Base-by-base conservation (phyloP, 2,888 invertebrate genomes). In the Drosophila stalkeri region DNA sequence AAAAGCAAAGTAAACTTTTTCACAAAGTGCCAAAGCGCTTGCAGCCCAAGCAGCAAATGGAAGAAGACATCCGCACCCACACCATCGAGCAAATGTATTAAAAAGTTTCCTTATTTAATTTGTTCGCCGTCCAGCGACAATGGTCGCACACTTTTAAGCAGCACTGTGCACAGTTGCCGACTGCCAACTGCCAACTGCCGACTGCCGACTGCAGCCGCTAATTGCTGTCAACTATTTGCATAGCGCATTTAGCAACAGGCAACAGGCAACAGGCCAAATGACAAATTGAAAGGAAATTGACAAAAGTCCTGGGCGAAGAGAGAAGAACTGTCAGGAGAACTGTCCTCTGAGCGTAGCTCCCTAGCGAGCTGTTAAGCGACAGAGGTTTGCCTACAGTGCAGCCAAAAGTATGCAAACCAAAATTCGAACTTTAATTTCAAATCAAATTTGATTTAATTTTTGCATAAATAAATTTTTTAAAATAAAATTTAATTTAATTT, bases 61-160 rank as follows among this genome's bases (percentile, higher is more conserved):
- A 66, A 75, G 59, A 5, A 0, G n/a, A 3, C 39, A 27, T 31
- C 41, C 51, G 41, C 55, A 20, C 37, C 47, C 57, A 62, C 43
- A 55, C 68, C 43, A 55, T 66, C 63, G 72, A 66, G 88, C 77
- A 80, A 88, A 88, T 82, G 89, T 82, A 82, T 86, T 88, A 80
- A 76, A 86, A 85, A 85, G 76, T 86, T 86, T 80, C 75, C 63
- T 89, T 86, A 86, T 86, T 89, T 86, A 89, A 86, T 86, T 86
- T 86, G 79, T 55, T 81, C 80, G 54, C 43, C 66, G 63, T 47
- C 37, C 62, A 37, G 18, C 49, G 39, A 60, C 60, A 60, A 60
- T 60, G 63, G 60, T n/a, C 51, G 64, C 57, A 51, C 47, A 76
- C 73, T 82, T 77, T 75, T 64, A 46, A 71, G 62, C 57, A 61